Percentiles rank a stretch among this genome's conserved stretches.
Evolutionary conservation across 1,140 invertebrate genomes (phyloP).

Genomic region (Drosophila mayri): DNA sequence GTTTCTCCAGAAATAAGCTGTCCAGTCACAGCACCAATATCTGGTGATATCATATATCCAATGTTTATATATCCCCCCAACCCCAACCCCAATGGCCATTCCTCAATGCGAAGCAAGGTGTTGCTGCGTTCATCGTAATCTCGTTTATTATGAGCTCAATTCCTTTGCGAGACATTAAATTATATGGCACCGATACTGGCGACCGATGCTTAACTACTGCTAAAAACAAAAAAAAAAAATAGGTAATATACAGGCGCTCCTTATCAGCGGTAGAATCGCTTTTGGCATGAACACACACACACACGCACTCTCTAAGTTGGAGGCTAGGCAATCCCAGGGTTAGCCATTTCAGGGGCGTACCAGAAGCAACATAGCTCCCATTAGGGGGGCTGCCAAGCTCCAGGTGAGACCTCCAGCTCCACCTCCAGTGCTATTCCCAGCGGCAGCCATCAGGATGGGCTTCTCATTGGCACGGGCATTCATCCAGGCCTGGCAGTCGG

Average conservation of each 20-base stretch:
- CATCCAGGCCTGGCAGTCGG: conserved; percentile 87
- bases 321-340: background rate
- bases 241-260: conserved; percentile 12
- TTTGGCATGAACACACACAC: conserved; percentile 10
- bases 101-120: background rate
- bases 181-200: conserved; percentile 37
- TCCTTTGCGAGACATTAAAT: conserved; percentile 41
- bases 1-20: background rate
- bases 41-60: background rate
- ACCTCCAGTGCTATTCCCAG: conserved; percentile 46
- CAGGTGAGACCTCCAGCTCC: conserved; percentile 17
- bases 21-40: background rate
- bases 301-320: background rate
- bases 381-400: conserved; percentile 20
- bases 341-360: conserved; percentile 28
- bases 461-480: conserved; percentile 61
- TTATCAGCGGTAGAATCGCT: conserved; percentile 13
- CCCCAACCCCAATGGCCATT: background rate
- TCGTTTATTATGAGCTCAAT: conserved; percentile 44
- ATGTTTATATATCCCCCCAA: background rate
- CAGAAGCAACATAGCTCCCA: conserved; percentile 27
- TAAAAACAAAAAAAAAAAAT: conserved; percentile 11
- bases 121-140: conserved; percentile 24
- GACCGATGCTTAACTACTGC: conserved; percentile 2
- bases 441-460: conserved; percentile 53